Conservation (phyloP, 2,797 vertebrate genomes). For the Lagocephalus sceleratus region DNA sequence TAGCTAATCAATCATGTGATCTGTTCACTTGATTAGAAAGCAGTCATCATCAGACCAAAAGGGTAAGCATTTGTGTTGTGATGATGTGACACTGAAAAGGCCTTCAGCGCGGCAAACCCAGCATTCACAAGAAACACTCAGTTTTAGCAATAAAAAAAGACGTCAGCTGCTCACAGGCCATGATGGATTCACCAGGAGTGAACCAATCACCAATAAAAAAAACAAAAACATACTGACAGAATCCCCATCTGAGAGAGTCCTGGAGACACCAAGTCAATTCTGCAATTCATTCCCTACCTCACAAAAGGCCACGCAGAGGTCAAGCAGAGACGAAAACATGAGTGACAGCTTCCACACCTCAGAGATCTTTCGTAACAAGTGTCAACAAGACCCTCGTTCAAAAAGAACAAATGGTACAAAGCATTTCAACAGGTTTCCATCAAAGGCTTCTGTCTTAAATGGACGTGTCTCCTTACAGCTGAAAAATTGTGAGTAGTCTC, state of each 20-base stretch:
- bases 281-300: constrained; percentile 31
- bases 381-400: background rate
- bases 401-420: no score
- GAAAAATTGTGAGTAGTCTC: no score
- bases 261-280: constrained; percentile 24
- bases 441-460: no score
- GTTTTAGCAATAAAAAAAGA: constrained; percentile 1
- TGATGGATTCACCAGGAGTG: constrained; percentile 41
- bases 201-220: constrained; percentile 35
- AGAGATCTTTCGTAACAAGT: constrained; percentile 21
- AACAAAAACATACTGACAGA: constrained; percentile 36
- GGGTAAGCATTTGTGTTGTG: no score
- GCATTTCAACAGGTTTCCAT: no score
- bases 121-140: background rate
- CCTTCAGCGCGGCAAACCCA: no score
- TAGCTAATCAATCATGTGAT: no score
- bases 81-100: no score
- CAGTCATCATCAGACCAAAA: no score
- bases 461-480: no score
- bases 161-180: constrained; percentile 7
- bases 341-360: constrained; percentile 17
- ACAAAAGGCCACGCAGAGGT: constrained; percentile 24
- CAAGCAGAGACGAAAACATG: constrained; percentile 18
- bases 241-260: constrained; percentile 15
- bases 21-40: no score